Evolutionary conservation across 2,797 vertebrate genomes (phyloP), one percentile per base, ranked within the genome.

Genomic region (Babyrousa celebensis): DNA sequence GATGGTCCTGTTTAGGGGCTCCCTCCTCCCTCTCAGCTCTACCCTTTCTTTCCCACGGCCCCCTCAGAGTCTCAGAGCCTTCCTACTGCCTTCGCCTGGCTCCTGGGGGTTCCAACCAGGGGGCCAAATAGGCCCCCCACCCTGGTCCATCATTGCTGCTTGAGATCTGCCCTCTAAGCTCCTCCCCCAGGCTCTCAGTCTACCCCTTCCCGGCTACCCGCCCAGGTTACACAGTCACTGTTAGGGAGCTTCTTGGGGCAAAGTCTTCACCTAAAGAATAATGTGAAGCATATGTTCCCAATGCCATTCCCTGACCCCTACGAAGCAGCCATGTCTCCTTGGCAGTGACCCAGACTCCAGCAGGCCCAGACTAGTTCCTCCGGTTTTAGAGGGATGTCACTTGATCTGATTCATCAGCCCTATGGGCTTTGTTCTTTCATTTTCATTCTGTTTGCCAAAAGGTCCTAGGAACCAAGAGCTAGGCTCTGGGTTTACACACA

Each of bases 371-470:
- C 96, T 36, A 21, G 95, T 96, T 97, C 86, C 94, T 96, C 96
- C 83, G 87, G 96, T 96, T 96, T 95, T 32, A 93, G 85, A 95
- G 43, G 60, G 92, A 92, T 92, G 94, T 91, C 92, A 95, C 93
- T 95, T 87, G 95, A 87, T 85, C 71, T 92, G 72, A 94, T 36
- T 96, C 96, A 95, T 67, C 80, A 92, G 40, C n/a, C 63, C 58
- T 63, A 17, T 29, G 58, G 84, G 62, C 58, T 95, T 95, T 71
- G 84, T 92, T 95, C 96, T 92, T 95, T 93, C 80, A 68, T 83
- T 87, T 95, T 90, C 72, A 92, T 82, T 96, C 77, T 72, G 36
- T 74, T 11, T 40, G 83, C 79, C 54, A 82, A 89, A 88, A 74
- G 40, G 62, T 65, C 54, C 60, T 83, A 70, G 65, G 72, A 94